Evolutionary conservation across 1,140 invertebrate genomes (phyloP).

Genomic region (Scaptomyza pallida): DNA sequence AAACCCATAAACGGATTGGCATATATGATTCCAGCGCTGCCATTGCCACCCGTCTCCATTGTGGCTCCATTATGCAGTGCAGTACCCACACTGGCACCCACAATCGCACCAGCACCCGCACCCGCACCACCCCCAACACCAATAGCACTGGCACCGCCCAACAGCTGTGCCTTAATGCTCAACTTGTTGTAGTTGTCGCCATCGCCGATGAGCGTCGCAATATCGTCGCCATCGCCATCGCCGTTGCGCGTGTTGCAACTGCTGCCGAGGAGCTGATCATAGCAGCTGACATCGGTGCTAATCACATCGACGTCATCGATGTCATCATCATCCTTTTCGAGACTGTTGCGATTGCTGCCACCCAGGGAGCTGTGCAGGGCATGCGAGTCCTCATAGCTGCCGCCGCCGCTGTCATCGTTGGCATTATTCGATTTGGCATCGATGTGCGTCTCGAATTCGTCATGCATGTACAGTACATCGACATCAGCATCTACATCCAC

Average conservation of each 20-base stretch:
- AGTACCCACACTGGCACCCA: constrained; percentile 21
- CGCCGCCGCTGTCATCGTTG: constrained; percentile 81
- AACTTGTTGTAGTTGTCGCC: constrained; percentile 56
- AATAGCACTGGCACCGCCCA: constrained; percentile 11
- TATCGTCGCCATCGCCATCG: constrained; percentile 69
- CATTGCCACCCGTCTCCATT: constrained; percentile 27
- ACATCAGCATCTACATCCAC: constrained; percentile 55
- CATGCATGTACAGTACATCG: constrained; percentile 84
- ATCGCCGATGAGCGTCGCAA: constrained; percentile 71
- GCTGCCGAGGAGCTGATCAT: constrained; percentile 79
- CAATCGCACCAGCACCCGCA: constrained; percentile 45
- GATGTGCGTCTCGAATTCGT: constrained; percentile 85
- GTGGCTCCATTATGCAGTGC: constrained; percentile 24
- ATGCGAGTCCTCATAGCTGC: constrained; percentile 83
- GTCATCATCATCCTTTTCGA: constrained; percentile 83
- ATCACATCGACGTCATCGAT: constrained; percentile 83
- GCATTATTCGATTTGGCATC: constrained; percentile 79
- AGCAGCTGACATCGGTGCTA: constrained; percentile 82
- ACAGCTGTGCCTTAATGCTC: constrained; percentile 31
- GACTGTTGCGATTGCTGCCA: constrained; percentile 78
- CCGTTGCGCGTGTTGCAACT: constrained; percentile 79
- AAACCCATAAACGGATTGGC: constrained; percentile 84
- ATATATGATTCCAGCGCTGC: constrained; percentile 77
- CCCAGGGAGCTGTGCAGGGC: constrained; percentile 73
- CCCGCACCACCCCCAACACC: constrained; percentile 36